Evolutionary conservation across 2,888 invertebrate genomes (phyloP).

Genomic region (Yponomeuta malinellus): DNA sequence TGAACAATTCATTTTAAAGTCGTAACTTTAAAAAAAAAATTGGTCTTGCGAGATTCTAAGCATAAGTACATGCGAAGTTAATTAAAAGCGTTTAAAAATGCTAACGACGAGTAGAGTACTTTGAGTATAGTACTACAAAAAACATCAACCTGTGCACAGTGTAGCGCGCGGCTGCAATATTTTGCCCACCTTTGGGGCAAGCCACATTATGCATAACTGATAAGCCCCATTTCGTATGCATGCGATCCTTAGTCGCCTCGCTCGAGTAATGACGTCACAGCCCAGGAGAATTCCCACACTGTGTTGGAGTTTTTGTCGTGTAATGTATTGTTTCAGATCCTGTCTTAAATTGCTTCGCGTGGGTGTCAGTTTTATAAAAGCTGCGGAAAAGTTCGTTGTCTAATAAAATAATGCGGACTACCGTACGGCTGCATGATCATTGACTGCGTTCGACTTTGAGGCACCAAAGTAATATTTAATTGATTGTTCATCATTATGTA

Average conservation of each 20-base stretch:
- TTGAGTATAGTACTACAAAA: background rate
- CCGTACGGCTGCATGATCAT: too few species aligned
- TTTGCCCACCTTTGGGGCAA: conserved; percentile 72
- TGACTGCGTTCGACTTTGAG: too few species aligned
- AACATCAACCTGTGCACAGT: conserved; percentile 4
- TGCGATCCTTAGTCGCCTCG: conserved; percentile 66
- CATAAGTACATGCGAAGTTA: too few species aligned
- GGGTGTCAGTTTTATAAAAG: background rate
- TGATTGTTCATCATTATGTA: too few species aligned
- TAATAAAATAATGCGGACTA: too few species aligned
- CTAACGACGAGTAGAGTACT: too few species aligned
- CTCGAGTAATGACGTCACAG: conserved; percentile 53
- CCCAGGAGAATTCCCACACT: conserved; percentile 44
- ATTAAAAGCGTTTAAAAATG: too few species aligned
- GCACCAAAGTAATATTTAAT: too few species aligned
- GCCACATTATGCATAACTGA: conserved; percentile 76
- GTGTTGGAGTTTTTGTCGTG: conserved; percentile 31
- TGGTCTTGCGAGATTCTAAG: too few species aligned
- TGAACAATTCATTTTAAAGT: too few species aligned
- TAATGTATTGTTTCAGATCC: conserved; percentile 6
- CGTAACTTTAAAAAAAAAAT: too few species aligned
- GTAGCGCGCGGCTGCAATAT: conserved; percentile 50
- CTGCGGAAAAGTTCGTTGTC: background rate
- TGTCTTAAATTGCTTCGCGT: conserved; percentile 4
- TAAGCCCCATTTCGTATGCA: conserved; percentile 74